phyloP scores from a whole-genome alignment of 2,797 vertebrate species.

The Peromyscus eremicus region DNA sequence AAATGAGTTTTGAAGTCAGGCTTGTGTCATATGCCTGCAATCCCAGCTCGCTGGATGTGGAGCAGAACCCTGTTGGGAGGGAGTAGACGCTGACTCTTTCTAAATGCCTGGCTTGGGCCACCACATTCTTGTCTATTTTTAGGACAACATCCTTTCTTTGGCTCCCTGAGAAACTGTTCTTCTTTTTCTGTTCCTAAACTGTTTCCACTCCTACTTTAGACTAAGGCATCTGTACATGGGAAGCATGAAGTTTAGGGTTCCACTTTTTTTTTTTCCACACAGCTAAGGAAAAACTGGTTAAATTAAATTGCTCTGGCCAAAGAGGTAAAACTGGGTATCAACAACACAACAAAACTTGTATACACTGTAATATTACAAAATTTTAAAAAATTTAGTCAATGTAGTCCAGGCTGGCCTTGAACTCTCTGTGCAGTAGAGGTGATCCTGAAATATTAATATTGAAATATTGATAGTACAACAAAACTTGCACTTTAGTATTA shows the following conservation, averaged over 20 bases:
- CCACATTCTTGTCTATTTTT: conserved; percentile 75
- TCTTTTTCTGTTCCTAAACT: conserved; percentile 58
- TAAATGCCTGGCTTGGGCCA: conserved; percentile 46
- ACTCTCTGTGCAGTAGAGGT: neutral
- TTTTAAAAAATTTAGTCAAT: neutral
- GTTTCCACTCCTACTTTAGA: conserved; percentile 37
- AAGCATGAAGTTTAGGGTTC: neutral
- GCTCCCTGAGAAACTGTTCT: conserved; percentile 52
- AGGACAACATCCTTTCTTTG: conserved; percentile 61
- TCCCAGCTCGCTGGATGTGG: neutral
- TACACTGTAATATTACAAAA: neutral
- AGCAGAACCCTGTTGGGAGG: neutral
- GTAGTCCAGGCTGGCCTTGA: neutral
- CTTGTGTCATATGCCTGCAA: neutral
- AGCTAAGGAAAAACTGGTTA: conserved; percentile 47
- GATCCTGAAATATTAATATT: neutral
- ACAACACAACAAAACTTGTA: neutral
- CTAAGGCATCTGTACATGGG: neutral
- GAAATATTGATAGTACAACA: neutral
- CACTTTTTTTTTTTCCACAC: neutral
- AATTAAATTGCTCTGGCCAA: neutral
- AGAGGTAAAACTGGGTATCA: neutral
- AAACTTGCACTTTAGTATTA: neutral
- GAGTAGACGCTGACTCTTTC: neutral
- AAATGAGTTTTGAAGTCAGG: conserved; percentile 54